A percentile compares a stretch with the other conserved stretches of the same genome.
phyloP scores from a whole-genome alignment of 1,140 invertebrate genomes.

The Macrobrachium nipponense region DNA sequence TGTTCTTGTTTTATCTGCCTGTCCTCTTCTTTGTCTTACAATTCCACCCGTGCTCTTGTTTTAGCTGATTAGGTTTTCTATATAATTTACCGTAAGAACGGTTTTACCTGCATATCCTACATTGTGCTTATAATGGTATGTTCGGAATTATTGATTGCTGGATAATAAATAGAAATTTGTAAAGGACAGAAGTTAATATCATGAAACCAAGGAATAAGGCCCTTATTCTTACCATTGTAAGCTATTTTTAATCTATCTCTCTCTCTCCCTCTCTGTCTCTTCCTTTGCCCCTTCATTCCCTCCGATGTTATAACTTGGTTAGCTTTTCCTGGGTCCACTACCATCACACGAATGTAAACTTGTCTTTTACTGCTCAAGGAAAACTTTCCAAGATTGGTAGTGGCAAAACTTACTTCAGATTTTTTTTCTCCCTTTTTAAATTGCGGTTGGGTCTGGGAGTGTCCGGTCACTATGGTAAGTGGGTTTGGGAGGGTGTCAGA shows the following conservation, averaged over 20 bases:
- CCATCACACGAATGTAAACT: conserved; percentile 40
- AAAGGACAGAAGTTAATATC: no score
- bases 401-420: conserved; percentile 43
- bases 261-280: neutral
- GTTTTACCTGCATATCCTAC: no score
- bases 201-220: no score
- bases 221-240: no score
- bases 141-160: no score
- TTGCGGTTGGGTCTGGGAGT: neutral
- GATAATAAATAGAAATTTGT: no score
- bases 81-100: no score
- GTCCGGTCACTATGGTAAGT: conserved; percentile 24
- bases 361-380: conserved; percentile 36
- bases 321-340: neutral
- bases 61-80: no score
- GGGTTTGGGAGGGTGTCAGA: neutral
- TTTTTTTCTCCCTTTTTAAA: conserved; percentile 38
- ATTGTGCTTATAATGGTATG: no score
- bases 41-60: no score
- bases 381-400: conserved; percentile 42
- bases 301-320: conserved; percentile 12
- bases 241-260: neutral
- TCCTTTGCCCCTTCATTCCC: neutral
- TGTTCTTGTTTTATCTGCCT: no score
- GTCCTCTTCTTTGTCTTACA: no score